These are phyloP conservation scores for Barypeithes pellucidus DNA, from an alignment of 2,888 invertebrate species.

Conservation along the genomic window DNA sequence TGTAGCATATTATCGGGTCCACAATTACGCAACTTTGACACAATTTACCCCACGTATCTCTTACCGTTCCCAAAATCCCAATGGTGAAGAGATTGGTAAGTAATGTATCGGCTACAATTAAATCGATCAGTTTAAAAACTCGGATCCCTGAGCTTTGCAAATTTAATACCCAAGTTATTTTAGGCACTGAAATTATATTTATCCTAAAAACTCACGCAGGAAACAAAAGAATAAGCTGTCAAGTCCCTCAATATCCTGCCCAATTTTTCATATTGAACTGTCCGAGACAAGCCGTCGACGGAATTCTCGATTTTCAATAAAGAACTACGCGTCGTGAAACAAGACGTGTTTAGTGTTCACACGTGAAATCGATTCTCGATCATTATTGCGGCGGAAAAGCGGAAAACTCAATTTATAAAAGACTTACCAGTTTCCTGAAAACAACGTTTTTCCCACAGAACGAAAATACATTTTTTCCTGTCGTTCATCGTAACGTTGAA, in stretches of 20 bases:
- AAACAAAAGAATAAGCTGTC: constrained; percentile 11
- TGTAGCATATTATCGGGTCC: too few relatives aligned
- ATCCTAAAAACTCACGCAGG: not conserved
- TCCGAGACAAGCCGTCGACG: constrained; percentile 10
- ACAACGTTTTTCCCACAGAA: not conserved
- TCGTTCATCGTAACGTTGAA: too few relatives aligned
- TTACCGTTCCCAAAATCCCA: too few relatives aligned
- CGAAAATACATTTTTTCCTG: not conserved
- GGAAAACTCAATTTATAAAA: constrained; percentile 5
- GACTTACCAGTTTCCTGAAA: not conserved
- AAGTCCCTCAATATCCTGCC: constrained; percentile 1
- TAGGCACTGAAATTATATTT: not conserved
- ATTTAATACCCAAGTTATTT: not conserved
- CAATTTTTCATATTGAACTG: constrained; percentile 27
- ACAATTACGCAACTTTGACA: too few relatives aligned
- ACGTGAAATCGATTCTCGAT: constrained; percentile 25
- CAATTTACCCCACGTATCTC: too few relatives aligned
- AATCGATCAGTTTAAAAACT: too few relatives aligned
- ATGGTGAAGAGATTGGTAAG: too few relatives aligned
- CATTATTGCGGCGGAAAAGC: not conserved
- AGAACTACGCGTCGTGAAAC: constrained; percentile 19
- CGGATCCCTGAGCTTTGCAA: too few relatives aligned
- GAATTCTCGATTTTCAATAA: constrained; percentile 23
- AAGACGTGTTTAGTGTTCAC: constrained; percentile 35
- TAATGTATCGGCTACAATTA: too few relatives aligned